Base-by-base conservation (phyloP, 2,888 invertebrate species). In the Biston betularia region DNA sequence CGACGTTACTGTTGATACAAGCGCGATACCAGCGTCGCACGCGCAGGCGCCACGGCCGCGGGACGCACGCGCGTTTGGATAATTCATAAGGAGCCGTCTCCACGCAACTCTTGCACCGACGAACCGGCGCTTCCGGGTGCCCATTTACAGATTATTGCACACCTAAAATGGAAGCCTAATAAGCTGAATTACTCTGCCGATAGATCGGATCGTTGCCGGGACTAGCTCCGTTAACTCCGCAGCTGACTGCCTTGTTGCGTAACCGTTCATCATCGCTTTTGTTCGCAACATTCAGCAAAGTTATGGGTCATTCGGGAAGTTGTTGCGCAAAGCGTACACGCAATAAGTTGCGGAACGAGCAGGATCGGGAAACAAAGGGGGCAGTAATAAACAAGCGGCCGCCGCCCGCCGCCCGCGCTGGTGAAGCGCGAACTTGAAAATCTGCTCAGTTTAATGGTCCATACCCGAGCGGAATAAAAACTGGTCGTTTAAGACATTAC, bases 81-180 rank as follows among this genome's bases (percentile, higher is more conserved):
- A 90, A 92, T 93, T 93, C 92, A 93, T 93, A 87, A 90, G 87
- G 84, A 83, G 84, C 79, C 82, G 84, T 49, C 44, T 8, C 55
- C n/a, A 54, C 48, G 34, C 53, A 11, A 53, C 65, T 50, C 50
- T 55, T 38, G 54, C 78, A 75, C 76, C 74, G 74, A 79, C 76
- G 77, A 75, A 74, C 78, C 75, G 73, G 71, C 64, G 80, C 84
- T 89, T 90, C 89, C 89, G 86, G 85, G 82, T 81, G 74, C 52
- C 85, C 82, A 79, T 76, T 75, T 63, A 67, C 59, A 60, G 67
- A 68, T 67, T 55, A 59, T 63, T 55, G 50, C 82, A 71, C 68
- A 79, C 85, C 86, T 79, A 84, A 87, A 86, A 85, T 77, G 86
- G 85, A 71, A 77, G 70, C 78, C 75, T 79, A 82, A 79, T 79